Evolutionary conservation across 2,797 vertebrate species (phyloP), one percentile per base, ranked within the genome.

Genomic region (Anas bahamensis): DNA sequence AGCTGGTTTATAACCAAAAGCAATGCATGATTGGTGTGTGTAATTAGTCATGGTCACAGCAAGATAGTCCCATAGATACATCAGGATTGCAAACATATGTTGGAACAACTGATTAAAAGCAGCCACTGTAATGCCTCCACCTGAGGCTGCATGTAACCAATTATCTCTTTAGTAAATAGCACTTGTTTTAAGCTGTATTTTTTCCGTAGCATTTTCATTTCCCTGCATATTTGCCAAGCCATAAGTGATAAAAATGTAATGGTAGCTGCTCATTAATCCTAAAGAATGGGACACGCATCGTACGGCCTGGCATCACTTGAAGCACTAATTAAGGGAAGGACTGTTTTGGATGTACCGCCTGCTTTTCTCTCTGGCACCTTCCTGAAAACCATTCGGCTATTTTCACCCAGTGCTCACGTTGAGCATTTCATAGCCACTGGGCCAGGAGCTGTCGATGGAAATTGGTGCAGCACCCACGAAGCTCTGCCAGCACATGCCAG

Each of bases 251-350:
- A 86, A 96, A 94, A 88, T n/a, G 17, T 33, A 71, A 64, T 9
- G 3, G 60, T 65, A 78, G 87, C 64, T 94, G 72, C 86, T 95
- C 65, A 72, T 92, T 94, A 94, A 95, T 69, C 80, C 80, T 35
- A 10, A 68, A 29, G 60, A 75, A 68, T 6, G 29, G 74, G 71
- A 74, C 66, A 61, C 65, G 19, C 83, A 68, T 66, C 91, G 23
- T 61, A 59, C 52, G 78, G 57, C n/a, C 66, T 93, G 69, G 86
- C 84, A 89, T 60, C 94, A 85, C 65, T 92, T 86, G 41, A 59
- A 94, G 80, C 70, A 64, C 91, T 96, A 96, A 95, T 96, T 89
- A 94, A 94, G 41, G 23, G 84, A 66, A 88, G 37, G 18, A 4
- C 7, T 29, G 44, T 5, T 79, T 46, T 11, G 19, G 61, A 42